These are phyloP conservation scores for Leptopilina syphax DNA, from an alignment of 2,888 invertebrate genomes.

Conservation along the genomic window DNA sequence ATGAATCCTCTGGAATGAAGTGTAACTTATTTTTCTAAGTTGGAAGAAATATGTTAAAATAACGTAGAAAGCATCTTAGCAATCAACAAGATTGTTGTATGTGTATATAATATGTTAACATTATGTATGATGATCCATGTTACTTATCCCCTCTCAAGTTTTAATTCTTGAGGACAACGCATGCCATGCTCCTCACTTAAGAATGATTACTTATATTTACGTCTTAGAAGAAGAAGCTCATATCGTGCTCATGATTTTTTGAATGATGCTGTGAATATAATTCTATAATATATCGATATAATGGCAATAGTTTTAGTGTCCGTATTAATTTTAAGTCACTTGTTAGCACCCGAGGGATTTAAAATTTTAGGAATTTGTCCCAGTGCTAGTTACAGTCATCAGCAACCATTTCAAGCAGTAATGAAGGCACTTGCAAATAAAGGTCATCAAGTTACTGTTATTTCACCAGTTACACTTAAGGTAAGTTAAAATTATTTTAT, in stretches of 20 bases:
- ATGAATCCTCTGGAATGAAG: no score
- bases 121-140: no score
- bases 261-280: neutral
- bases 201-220: neutral
- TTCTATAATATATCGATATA: neutral
- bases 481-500: conserved; percentile 53
- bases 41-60: no score
- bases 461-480: conserved; percentile 69
- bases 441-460: conserved; percentile 67
- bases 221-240: neutral
- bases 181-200: neutral
- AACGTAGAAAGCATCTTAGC: no score
- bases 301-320: neutral
- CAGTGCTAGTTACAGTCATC: conserved; percentile 71
- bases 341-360: conserved; percentile 53
- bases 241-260: neutral
- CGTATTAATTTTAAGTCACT: neutral
- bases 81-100: no score
- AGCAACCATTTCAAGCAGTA: conserved; percentile 71
- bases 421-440: conserved; percentile 68
- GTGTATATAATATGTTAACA: no score
- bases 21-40: no score
- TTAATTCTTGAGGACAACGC: neutral
- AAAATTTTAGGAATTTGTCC: conserved; percentile 71
- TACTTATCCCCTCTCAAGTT: neutral